A percentile compares a stretch with the other conserved stretches of the same genome.
Evolutionary conservation across 2,888 invertebrate genomes (phyloP).

Genomic region (Dicyrtoma fusca): DNA sequence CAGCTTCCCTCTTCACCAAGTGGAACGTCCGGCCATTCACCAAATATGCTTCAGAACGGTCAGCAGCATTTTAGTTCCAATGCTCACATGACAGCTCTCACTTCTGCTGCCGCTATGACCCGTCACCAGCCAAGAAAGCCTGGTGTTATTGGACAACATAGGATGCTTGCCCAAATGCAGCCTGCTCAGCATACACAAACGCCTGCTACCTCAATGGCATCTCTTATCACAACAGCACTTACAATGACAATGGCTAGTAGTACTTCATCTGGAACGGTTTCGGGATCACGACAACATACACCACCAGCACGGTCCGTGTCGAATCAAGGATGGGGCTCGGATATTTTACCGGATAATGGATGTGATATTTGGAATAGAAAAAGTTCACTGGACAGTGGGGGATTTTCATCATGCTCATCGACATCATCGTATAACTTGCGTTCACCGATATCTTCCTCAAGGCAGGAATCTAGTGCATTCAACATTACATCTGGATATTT

Average conservation of each 20-base stretch:
- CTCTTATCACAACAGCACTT: constrained; percentile 32
- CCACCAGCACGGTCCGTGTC: constrained; percentile 37
- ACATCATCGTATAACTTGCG: constrained; percentile 26
- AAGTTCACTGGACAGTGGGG: constrained; percentile 16
- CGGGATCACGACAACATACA: constrained; percentile 42
- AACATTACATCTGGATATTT: constrained; percentile 26
- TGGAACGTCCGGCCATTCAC: constrained; percentile 5
- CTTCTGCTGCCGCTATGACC: constrained; percentile 34
- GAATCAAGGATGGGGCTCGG: constrained; percentile 40
- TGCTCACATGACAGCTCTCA: constrained; percentile 5
- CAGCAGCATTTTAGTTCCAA: constrained; percentile 19
- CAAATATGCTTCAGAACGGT: constrained; percentile 37
- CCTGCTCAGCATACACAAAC: not conserved
- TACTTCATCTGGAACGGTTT: constrained; percentile 2
- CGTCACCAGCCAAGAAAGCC: constrained; percentile 35
- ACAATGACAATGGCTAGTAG: constrained; percentile 33
- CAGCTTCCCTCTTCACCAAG: constrained; percentile 16
- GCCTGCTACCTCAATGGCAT: not conserved
- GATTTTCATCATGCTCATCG: constrained; percentile 22
- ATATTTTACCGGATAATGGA: constrained; percentile 52
- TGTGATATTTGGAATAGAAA: constrained; percentile 52
- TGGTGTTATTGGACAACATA: constrained; percentile 52
- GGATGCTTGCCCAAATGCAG: constrained; percentile 19
- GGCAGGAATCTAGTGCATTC: constrained; percentile 31
- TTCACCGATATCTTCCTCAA: constrained; percentile 7